Conservation (phyloP, 1,140 invertebrate genomes). For the Bombyx mandarina region DNA sequence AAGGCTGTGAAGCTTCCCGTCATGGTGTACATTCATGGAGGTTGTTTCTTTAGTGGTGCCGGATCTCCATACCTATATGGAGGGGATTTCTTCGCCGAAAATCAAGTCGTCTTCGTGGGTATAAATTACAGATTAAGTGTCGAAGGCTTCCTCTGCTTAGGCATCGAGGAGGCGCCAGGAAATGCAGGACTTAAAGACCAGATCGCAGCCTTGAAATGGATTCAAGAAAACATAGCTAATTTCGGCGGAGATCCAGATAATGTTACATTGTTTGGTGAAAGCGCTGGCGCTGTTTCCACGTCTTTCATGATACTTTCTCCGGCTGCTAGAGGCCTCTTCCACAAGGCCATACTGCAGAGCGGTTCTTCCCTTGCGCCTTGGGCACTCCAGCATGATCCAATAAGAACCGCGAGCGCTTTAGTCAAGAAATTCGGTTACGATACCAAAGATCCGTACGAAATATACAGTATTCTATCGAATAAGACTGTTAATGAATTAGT, state of each 20-base stretch:
- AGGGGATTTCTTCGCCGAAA: conserved; percentile 75
- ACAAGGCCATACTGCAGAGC: conserved; percentile 74
- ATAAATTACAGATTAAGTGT: conserved; percentile 78
- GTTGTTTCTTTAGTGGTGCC: conserved; percentile 73
- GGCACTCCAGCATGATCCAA: conserved; percentile 63
- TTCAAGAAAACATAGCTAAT: conserved; percentile 68
- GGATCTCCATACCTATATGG: conserved; percentile 70
- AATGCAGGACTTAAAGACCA: conserved; percentile 75
- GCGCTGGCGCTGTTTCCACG: conserved; percentile 58
- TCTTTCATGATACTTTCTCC: conserved; percentile 56
- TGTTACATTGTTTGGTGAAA: conserved; percentile 64
- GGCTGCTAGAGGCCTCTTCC: conserved; percentile 47
- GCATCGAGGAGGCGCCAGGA: conserved; percentile 71
- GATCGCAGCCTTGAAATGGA: conserved; percentile 72
- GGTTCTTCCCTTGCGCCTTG: conserved; percentile 78
- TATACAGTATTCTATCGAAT: conserved; percentile 45
- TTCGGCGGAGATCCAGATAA: conserved; percentile 66
- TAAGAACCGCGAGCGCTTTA: conserved; percentile 45
- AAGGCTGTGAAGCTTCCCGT: conserved; percentile 56
- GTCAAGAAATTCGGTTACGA: conserved; percentile 49
- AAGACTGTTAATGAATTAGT: conserved; percentile 41
- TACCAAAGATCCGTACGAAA: conserved; percentile 42
- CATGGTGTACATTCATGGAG: conserved; percentile 78
- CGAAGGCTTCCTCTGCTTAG: conserved; percentile 77
- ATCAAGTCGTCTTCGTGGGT: conserved; percentile 77